A percentile compares a stretch with the other conserved stretches of the same genome.
Conservation (phyloP, 2,797 vertebrate species). For the Sitta carolinensis region DNA sequence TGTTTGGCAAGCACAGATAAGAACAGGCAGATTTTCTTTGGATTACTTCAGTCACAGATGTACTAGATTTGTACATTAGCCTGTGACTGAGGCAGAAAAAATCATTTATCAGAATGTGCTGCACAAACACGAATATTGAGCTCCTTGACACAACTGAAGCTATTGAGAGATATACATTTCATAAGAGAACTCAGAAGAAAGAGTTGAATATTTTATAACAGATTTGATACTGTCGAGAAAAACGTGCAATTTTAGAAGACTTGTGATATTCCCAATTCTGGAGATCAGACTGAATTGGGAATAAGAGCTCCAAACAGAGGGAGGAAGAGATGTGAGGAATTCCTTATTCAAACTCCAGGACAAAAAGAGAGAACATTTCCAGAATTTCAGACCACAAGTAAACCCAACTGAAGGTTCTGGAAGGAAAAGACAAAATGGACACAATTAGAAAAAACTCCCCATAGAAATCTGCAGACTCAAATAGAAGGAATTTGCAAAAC, state of each 20-base stretch:
- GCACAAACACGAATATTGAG: neutral
- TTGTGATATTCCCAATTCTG: conserved; percentile 1
- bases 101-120: neutral
- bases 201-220: conserved; percentile 17
- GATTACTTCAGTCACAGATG: conserved; percentile 27
- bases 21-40: conserved; percentile 1
- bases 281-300: neutral
- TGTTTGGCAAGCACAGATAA: conserved; percentile 26
- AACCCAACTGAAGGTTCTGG: neutral
- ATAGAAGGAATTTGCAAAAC: neutral
- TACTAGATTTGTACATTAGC: conserved; percentile 13
- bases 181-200: conserved; percentile 11
- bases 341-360: neutral
- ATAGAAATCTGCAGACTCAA: neutral
- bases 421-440: neutral
- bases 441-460: neutral
- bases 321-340: neutral
- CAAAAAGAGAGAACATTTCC: neutral
- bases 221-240: neutral
- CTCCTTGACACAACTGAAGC: conserved; percentile 15
- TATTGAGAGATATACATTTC: conserved; percentile 6
- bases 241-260: neutral
- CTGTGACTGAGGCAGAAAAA: neutral
- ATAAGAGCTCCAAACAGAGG: neutral
- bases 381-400: neutral